Conservation (phyloP, 2,888 invertebrate species). For the Willowsia nigromaculata region DNA sequence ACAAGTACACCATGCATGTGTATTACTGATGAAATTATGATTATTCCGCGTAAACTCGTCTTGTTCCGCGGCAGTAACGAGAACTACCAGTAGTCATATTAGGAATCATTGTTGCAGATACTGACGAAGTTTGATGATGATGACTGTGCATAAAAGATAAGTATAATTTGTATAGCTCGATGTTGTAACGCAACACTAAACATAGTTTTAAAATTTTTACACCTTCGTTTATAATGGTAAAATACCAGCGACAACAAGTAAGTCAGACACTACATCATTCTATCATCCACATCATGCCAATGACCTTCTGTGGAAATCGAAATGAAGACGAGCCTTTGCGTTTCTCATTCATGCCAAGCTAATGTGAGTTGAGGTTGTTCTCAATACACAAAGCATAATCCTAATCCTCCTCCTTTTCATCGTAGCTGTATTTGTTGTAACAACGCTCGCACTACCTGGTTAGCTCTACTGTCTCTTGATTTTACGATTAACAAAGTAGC, state of each 20-base stretch:
- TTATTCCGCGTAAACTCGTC: not conserved
- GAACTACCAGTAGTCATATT: not conserved
- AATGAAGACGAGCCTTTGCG: constrained; percentile 74
- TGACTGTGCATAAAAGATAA: constrained; percentile 9
- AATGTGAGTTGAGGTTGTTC: not conserved
- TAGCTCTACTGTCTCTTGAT: not conserved
- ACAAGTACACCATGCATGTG: not conserved
- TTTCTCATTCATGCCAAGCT: constrained; percentile 36
- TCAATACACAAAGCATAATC: not conserved
- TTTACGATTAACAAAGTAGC: not conserved
- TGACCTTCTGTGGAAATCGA: constrained; percentile 79
- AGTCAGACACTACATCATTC: constrained; percentile 50
- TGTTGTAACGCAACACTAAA: constrained; percentile 12
- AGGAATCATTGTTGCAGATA: not conserved
- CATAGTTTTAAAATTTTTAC: constrained; percentile 36
- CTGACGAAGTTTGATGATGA: not conserved
- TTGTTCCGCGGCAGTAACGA: not conserved
- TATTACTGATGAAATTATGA: not conserved
- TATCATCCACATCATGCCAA: constrained; percentile 73
- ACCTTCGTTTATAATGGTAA: not conserved
- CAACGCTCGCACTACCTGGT: not conserved
- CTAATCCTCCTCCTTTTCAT: constrained; percentile 13
- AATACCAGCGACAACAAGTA: constrained; percentile 43
- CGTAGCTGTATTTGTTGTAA: constrained; percentile 39
- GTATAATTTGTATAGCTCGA: not conserved